Percentiles rank a stretch among this genome's conserved stretches.
These are phyloP conservation scores for Kobus ellipsiprymnus DNA, from an alignment of 2,113 vertebrate species.

Conservation along the genomic window DNA sequence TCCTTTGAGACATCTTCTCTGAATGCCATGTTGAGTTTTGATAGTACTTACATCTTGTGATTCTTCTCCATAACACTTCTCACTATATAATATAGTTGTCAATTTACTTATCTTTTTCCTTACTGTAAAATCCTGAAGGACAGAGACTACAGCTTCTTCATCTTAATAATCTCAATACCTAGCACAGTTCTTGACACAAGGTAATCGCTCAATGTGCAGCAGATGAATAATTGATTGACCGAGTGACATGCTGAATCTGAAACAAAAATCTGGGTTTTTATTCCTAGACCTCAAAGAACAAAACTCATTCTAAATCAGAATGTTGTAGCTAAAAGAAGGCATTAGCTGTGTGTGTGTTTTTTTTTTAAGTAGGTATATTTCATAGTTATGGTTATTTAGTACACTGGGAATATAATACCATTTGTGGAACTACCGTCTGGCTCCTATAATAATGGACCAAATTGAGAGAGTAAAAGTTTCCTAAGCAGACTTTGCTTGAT, in stretches of 20 bases:
- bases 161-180: background rate
- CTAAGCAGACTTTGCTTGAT: background rate
- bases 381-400: background rate
- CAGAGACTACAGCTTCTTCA: background rate
- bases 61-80: background rate
- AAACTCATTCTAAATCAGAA: background rate
- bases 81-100: background rate
- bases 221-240: background rate
- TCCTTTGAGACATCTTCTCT: background rate
- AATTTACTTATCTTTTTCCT: background rate
- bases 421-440: conserved; percentile 8
- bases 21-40: background rate
- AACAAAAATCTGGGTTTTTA: background rate
- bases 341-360: background rate
- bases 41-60: background rate
- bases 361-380: background rate
- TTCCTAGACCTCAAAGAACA: background rate
- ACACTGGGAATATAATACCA: background rate
- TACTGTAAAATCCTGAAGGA: background rate
- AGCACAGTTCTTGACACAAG: background rate
- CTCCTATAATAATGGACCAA: background rate
- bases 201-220: background rate
- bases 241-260: background rate
- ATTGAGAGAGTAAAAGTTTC: background rate
- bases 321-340: background rate